Evolutionary conservation across 2,797 vertebrate genomes (phyloP).

Genomic region (Coccyzus lansbergi): DNA sequence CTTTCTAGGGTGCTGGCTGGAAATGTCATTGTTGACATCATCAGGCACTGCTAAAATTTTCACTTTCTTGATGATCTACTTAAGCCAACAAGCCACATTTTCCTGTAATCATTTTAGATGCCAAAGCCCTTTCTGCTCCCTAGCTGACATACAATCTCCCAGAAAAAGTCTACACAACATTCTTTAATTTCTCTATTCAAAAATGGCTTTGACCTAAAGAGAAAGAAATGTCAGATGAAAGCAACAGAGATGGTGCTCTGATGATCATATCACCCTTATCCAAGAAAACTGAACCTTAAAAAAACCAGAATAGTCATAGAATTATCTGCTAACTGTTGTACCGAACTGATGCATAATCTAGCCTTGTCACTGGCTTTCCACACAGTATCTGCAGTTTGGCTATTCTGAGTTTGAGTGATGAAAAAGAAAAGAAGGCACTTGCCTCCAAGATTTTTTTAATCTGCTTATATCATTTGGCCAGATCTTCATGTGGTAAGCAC

Average conservation of each 20-base stretch:
- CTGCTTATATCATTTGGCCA: neutral
- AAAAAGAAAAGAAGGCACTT: neutral
- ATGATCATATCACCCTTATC: neutral
- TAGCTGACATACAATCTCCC: neutral
- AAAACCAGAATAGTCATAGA: neutral
- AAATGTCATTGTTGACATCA: neutral
- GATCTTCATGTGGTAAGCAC: neutral
- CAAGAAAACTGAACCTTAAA: neutral
- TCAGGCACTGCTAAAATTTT: neutral
- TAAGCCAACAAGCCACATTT: neutral
- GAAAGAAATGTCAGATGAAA: neutral
- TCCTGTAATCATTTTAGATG: neutral
- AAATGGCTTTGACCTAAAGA: neutral
- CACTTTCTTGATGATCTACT: neutral
- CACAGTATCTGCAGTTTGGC: neutral
- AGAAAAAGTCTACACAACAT: neutral
- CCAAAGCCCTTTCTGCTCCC: neutral
- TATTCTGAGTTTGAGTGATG: neutral
- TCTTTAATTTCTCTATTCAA: neutral
- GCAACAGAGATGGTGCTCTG: neutral
- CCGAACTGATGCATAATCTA: neutral
- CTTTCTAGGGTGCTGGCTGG: neutral
- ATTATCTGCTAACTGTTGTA: neutral
- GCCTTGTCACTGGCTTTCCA: neutral
- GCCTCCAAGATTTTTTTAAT: neutral